Evolutionary conservation across 2,797 vertebrate species (phyloP).

Genomic region (Tympanoctomys barrerae): DNA sequence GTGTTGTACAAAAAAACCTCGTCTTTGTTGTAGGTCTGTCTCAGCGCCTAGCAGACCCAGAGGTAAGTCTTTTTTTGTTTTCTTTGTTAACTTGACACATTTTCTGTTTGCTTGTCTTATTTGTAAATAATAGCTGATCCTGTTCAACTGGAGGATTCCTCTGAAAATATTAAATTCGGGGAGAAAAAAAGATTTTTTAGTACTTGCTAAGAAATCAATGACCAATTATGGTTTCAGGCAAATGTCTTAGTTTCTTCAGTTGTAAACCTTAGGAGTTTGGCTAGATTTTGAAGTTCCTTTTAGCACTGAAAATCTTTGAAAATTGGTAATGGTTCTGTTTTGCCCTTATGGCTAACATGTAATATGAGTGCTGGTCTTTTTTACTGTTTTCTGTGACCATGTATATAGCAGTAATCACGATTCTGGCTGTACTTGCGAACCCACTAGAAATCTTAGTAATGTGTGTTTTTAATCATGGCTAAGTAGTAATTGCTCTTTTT

Average conservation of each 20-base stretch:
- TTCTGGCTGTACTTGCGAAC: constrained; percentile 18
- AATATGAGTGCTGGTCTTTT: neutral
- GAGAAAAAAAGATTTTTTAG: constrained; percentile 45
- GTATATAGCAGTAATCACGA: neutral
- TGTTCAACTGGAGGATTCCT: neutral
- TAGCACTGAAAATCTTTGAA: neutral
- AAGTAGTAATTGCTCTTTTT: constrained; percentile 7
- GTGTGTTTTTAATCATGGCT: neutral
- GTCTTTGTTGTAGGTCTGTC: constrained; percentile 99
- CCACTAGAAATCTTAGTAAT: constrained; percentile 3
- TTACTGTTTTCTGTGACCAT: neutral
- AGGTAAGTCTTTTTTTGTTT: constrained; percentile 90
- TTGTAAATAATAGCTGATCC: constrained; percentile 43
- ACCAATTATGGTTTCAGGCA: constrained; percentile 45
- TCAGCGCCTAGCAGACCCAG: constrained; percentile 97
- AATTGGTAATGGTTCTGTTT: constrained; percentile 10
- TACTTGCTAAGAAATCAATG: constrained; percentile 25
- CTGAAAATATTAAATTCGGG: constrained; percentile 62
- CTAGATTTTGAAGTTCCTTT: neutral
- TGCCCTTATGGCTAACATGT: neutral
- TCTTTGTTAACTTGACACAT: constrained; percentile 29
- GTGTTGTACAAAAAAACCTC: constrained; percentile 99
- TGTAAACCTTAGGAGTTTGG: constrained; percentile 51
- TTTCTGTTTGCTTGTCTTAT: constrained; percentile 30
- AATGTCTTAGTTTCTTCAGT: constrained; percentile 41